phyloP scores from a whole-genome alignment of 2,888 invertebrate species.

The Drosophila anomalipes region DNA sequence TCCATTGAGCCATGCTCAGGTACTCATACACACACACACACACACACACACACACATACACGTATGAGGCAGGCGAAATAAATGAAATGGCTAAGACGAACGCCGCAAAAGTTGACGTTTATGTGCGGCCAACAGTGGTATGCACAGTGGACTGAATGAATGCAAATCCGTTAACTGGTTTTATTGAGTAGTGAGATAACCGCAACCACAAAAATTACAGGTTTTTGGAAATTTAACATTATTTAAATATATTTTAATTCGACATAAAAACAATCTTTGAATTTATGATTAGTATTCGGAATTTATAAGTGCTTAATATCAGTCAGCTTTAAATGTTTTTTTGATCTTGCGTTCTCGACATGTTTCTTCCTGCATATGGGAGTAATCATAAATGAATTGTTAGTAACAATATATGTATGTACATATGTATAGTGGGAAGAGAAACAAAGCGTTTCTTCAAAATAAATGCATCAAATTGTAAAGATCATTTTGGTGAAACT shows the following conservation, averaged over 20 bases:
- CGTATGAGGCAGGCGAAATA: conserved; percentile 53
- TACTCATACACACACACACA: conserved; percentile 13
- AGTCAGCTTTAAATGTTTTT: background rate
- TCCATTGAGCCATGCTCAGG: conserved; percentile 48
- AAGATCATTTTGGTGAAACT: conserved; percentile 38
- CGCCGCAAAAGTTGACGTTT: conserved; percentile 64
- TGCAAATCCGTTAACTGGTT: conserved; percentile 17
- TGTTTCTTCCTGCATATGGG: background rate
- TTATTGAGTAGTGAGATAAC: background rate
- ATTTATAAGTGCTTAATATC: no score
- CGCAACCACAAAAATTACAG: background rate
- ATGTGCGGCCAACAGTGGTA: conserved; percentile 63
- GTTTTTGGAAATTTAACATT: conserved; percentile 4
- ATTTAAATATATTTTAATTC: background rate
- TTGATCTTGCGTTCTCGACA: background rate
- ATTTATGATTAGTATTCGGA: background rate
- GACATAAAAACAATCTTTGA: background rate
- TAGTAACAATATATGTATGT: background rate
- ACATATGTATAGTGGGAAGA: background rate
- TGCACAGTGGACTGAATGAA: conserved; percentile 61
- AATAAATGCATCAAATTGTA: background rate
- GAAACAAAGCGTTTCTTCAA: background rate
- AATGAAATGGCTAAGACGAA: conserved; percentile 70
- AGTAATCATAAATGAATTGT: background rate
- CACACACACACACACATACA: conserved; percentile 1